Conservation (phyloP, 2,113 vertebrate species). For the Boleophthalmus pectinirostris region DNA sequence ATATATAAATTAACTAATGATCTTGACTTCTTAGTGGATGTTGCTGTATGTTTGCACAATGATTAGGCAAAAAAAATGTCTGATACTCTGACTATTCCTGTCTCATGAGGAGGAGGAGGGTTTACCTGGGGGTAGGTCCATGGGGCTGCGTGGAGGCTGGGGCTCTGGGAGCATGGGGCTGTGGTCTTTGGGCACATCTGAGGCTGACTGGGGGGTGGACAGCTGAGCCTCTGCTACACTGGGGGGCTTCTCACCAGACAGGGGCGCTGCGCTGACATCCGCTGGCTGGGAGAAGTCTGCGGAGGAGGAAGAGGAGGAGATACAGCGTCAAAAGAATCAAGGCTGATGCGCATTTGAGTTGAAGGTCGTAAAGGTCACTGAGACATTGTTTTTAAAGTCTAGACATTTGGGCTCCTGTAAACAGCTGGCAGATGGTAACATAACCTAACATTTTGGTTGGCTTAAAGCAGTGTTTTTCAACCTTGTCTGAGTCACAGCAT, state of each 20-base stretch:
- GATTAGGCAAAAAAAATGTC: background rate
- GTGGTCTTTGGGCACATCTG: constrained; percentile 49
- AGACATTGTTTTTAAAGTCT: too few relatives aligned
- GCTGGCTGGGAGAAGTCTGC: constrained; percentile 70
- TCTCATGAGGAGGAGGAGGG: background rate
- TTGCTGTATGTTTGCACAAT: too few relatives aligned
- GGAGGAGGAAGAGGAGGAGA: background rate
- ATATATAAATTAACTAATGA: too few relatives aligned
- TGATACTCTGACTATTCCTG: background rate
- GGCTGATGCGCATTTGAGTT: too few relatives aligned
- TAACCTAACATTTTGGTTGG: too few relatives aligned
- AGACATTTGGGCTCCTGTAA: too few relatives aligned
- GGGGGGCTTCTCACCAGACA: constrained; percentile 54
- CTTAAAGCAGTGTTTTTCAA: too few relatives aligned
- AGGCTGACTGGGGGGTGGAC: constrained; percentile 20
- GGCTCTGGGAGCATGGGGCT: constrained; percentile 60
- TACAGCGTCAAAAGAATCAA: background rate
- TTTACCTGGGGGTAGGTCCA: constrained; percentile 67
- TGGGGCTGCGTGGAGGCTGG: constrained; percentile 58
- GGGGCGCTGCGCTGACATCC: constrained; percentile 53
- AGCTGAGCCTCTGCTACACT: constrained; percentile 60
- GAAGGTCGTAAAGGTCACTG: too few relatives aligned
- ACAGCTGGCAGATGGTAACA: too few relatives aligned
- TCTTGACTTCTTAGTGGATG: too few relatives aligned
- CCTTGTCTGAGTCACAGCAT: too few relatives aligned